phyloP scores from a whole-genome alignment of 2,113 vertebrate species.

The Xerus inauris region DNA sequence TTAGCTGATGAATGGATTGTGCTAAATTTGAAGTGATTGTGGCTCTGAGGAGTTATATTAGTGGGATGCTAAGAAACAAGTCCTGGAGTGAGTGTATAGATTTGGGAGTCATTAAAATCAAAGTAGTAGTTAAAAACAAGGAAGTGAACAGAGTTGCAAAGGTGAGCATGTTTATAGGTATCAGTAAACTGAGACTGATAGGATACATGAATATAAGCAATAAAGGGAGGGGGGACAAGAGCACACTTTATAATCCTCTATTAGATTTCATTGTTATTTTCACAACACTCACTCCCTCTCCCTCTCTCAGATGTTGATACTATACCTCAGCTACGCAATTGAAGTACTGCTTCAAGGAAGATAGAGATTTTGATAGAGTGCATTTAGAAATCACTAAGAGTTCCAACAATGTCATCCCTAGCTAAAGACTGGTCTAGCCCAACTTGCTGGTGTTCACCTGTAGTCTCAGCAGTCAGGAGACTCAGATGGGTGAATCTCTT shows the following conservation, averaged over 20 bases:
- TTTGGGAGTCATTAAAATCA: constrained; percentile 27
- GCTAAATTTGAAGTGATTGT: constrained; percentile 12
- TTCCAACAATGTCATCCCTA: not conserved
- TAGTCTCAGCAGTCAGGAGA: not conserved
- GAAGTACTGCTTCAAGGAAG: not conserved
- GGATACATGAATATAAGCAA: not conserved
- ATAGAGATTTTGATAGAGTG: not conserved
- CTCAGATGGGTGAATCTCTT: too few species aligned
- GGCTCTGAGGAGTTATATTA: not conserved
- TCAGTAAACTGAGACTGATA: not conserved
- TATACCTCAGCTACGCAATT: not conserved
- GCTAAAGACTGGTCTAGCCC: not conserved
- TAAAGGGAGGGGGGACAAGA: not conserved
- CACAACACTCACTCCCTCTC: not conserved
- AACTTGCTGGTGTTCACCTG: not conserved
- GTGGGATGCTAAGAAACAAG: not conserved
- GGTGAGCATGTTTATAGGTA: not conserved
- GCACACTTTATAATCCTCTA: not conserved
- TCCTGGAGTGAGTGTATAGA: not conserved
- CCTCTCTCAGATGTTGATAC: not conserved
- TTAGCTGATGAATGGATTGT: not conserved
- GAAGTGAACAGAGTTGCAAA: not conserved
- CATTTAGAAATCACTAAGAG: not conserved
- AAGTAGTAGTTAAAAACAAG: not conserved
- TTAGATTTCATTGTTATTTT: not conserved